Evolutionary conservation across 2,888 invertebrate genomes (phyloP).

Genomic region (Zelleria hepariella): DNA sequence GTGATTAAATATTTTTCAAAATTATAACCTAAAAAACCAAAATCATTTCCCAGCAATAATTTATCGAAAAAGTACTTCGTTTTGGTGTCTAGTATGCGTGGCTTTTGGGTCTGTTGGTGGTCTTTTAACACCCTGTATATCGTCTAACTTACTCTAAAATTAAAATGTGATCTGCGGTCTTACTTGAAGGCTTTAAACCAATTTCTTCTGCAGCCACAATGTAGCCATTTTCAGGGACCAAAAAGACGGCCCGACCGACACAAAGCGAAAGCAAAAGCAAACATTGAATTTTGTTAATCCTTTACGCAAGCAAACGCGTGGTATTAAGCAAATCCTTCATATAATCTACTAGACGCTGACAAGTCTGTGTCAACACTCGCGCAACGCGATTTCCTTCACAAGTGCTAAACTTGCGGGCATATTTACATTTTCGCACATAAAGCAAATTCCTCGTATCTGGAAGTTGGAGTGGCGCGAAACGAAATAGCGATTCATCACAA

Average conservation of each 20-base stretch:
- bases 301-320: conserved; percentile 49
- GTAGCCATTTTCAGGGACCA: neutral
- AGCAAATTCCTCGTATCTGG: conserved; percentile 58
- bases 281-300: conserved; percentile 48
- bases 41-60: no score
- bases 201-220: no score
- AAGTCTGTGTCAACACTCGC: conserved; percentile 60
- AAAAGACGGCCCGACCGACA: neutral
- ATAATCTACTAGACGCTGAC: conserved; percentile 63
- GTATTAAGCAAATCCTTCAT: conserved; percentile 63
- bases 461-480: conserved; percentile 50
- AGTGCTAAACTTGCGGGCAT: conserved; percentile 51
- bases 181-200: neutral
- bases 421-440: conserved; percentile 68
- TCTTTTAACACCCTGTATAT: no score
- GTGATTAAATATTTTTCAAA: no score
- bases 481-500: conserved; percentile 67
- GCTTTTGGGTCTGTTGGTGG: no score
- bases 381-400: conserved; percentile 55
- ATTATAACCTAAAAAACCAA: no score
- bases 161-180: no score
- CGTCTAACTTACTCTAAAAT: no score
- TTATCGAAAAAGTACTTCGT: no score
- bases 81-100: no score
- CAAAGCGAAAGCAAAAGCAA: conserved; percentile 33